phyloP scores from a whole-genome alignment of 2,888 invertebrate genomes.

The Apodemia zela region DNA sequence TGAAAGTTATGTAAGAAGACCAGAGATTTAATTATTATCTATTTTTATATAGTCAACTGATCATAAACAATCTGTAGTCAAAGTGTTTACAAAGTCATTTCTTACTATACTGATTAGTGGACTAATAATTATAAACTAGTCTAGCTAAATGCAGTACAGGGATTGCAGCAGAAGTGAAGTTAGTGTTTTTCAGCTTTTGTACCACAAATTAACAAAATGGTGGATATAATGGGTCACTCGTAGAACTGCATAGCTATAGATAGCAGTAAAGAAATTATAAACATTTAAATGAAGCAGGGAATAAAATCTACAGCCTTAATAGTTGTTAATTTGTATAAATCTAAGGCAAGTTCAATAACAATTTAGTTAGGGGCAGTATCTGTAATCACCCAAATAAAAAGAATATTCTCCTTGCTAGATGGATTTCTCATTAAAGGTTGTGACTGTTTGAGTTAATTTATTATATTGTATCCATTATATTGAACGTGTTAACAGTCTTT shows the following conservation, averaged over 20 bases:
- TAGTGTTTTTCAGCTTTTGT: not conserved
- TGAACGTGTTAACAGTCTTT: slow-evolving; percentile 65
- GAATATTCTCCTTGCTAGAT: slow-evolving; percentile 3
- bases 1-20: slow-evolving; percentile 6
- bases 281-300: not conserved
- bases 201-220: no score
- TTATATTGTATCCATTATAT: slow-evolving; percentile 24
- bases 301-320: not conserved
- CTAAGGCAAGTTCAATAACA: slow-evolving; percentile 4
- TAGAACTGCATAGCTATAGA: not conserved
- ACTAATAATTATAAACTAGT: not conserved
- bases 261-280: not conserved
- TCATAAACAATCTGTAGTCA: not conserved
- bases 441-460: slow-evolving; percentile 21
- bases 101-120: not conserved
- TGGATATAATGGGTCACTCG: not conserved
- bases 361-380: not conserved
- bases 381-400: slow-evolving; percentile 6
- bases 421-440: slow-evolving; percentile 3
- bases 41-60: not conserved
- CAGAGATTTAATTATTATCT: not conserved
- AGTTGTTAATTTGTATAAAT: slow-evolving; percentile 9
- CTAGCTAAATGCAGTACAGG: not conserved
- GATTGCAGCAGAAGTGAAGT: not conserved
- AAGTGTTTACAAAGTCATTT: not conserved